Evolutionary conservation across 1,140 invertebrate genomes (phyloP), one percentile per base, ranked within the genome.

Genomic region (Aricia agestis): DNA sequence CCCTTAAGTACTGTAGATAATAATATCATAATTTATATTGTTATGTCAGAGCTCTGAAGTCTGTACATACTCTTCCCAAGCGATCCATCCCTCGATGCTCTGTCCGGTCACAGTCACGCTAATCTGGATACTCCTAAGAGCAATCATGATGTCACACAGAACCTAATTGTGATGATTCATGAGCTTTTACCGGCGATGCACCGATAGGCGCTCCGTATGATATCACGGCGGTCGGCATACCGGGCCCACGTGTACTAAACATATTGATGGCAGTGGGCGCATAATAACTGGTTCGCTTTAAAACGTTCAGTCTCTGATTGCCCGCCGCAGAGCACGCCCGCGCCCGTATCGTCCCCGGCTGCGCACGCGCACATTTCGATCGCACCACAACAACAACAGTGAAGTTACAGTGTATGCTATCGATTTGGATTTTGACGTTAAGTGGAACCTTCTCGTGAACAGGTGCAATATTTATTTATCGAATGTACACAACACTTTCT

Each of bases 101-200:
- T 36, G 36, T 36, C 9, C 9, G 36, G 36, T 6, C 36, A 36
- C 36, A 36, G 36, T 36, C 36, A 7, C 36, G 9, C 36, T 36
- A 36, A 36, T 36, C 36, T 36, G 36, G 36, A 36, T 36, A 36
- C 36, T 36, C 6, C 67, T 69, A 70, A 66, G 77, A 78, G 82
- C 79, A 79, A 70, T 78, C 72, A 58, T 90, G 86, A 89, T 86
- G 86, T 90, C 86, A 89, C 82, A 79, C 76, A 77, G 84, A 85
- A 84, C 80, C 84, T 85, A 85, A 90, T 85, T 84, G 74, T 82
- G 85, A 86, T 89, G 84, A 89, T 82, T 89, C 86, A 90, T 79
- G 77, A 86, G 82, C 84, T 88, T 89, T 86, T 87, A 86, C 86
- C 78, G 77, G 80, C 82, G 85, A 87, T 87, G 87, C 85, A 89